These are phyloP conservation scores for Phymorhynchus buccinoides DNA, from an alignment of 1,140 invertebrate species.

Conservation along the genomic window DNA sequence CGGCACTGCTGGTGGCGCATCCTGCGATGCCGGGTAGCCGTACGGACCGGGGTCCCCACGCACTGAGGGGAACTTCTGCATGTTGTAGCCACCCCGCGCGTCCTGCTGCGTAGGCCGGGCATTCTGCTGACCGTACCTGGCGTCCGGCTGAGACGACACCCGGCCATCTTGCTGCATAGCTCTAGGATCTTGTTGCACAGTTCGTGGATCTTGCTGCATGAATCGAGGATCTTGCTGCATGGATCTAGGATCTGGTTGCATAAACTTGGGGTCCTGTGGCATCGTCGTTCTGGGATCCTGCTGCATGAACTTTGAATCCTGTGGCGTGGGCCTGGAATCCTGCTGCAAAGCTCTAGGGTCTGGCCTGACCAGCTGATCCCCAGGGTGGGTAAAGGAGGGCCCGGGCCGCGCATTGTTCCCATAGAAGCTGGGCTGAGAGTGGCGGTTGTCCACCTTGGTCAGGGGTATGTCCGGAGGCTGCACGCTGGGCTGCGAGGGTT, in stretches of 20 bases:
- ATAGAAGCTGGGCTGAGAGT: slow-evolving; percentile 64
- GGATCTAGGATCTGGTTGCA: slow-evolving; percentile 31
- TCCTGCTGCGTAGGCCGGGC: slow-evolving; percentile 37
- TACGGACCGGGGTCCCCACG: slow-evolving; percentile 33
- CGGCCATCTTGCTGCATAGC: not conserved
- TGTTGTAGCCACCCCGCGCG: slow-evolving; percentile 23
- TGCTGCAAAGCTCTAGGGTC: slow-evolving; percentile 27
- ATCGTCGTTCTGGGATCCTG: slow-evolving; percentile 15
- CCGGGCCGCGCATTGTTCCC: slow-evolving; percentile 42
- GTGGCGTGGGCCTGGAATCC: not conserved
- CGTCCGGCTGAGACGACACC: slow-evolving; percentile 22
- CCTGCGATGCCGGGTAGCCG: slow-evolving; percentile 49
- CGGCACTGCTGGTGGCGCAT: slow-evolving; percentile 53
- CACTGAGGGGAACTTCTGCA: slow-evolving; percentile 42
- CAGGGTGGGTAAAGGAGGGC: slow-evolving; percentile 1
- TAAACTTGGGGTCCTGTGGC: slow-evolving; percentile 30
- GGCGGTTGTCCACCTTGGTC: slow-evolving; percentile 60
- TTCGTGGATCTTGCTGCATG: not conserved
- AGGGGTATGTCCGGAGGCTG: slow-evolving; percentile 58
- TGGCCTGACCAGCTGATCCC: slow-evolving; percentile 4
- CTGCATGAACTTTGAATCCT: slow-evolving; percentile 17
- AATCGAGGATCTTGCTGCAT: not conserved
- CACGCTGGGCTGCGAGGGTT: slow-evolving; percentile 55
- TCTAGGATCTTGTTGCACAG: slow-evolving; percentile 30
- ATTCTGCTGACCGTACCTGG: slow-evolving; percentile 33